Percentiles rank a stretch among this genome's conserved stretches.
These are phyloP conservation scores for Pocota personata DNA, from an alignment of 2,888 invertebrate species.

Conservation along the genomic window DNA sequence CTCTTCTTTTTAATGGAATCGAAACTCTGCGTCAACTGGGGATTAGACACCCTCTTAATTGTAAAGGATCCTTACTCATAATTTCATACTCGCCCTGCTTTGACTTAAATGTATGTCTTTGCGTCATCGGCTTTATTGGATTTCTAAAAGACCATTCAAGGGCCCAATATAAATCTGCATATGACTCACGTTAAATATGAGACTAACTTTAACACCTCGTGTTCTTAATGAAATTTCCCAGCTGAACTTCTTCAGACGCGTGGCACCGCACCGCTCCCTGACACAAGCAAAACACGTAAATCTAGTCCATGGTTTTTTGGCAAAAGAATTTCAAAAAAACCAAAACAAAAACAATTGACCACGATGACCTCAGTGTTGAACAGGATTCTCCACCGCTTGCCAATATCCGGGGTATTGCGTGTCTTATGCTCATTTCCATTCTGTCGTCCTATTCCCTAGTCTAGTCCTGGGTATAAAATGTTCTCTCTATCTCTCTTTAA, in stretches of 20 bases:
- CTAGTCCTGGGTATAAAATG: constrained; percentile 2
- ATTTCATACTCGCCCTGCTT: neutral
- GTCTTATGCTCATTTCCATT: constrained; percentile 43
- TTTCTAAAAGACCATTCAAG: neutral
- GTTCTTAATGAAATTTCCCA: constrained; percentile 2
- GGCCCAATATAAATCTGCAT: too few species aligned
- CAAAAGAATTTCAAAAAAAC: neutral
- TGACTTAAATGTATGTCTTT: neutral
- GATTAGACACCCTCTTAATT: neutral
- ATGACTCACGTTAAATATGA: constrained; percentile 30
- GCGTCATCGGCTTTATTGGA: neutral
- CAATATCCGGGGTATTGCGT: constrained; percentile 43
- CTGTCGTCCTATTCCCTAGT: constrained; percentile 6
- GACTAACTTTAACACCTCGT: constrained; percentile 14
- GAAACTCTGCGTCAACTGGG: neutral
- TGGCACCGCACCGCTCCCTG: neutral
- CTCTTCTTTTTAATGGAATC: neutral
- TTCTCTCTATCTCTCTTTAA: too few species aligned
- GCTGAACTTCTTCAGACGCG: neutral
- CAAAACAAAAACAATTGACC: constrained; percentile 1
- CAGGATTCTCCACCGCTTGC: constrained; percentile 3
- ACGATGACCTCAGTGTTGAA: constrained; percentile 35
- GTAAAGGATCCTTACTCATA: neutral
- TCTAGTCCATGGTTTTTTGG: neutral
- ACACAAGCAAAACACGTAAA: neutral